Base-by-base conservation (phyloP, 2,113 vertebrate genomes). In the Prionailurus bengalensis region DNA sequence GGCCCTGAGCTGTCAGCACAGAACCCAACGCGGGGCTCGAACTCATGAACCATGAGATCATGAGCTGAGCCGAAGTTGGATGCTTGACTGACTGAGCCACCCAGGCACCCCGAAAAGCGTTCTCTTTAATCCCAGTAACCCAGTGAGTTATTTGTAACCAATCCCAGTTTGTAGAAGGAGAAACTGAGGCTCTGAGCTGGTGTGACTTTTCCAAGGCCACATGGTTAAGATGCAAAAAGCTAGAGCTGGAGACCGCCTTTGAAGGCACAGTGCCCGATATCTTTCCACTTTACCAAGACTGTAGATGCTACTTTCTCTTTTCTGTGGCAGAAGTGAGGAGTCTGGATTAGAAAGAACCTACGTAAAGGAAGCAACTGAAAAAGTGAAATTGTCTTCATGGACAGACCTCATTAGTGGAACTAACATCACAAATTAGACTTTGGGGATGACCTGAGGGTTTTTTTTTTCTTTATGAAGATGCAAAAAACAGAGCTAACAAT, bases 361-460 rank as follows among this genome's bases (percentile, higher is more conserved):
- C 82, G 90, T 86, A 66, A 87, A 93, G 61, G 85, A 97, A 65
- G 31, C 19, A 88, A 23, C 29, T 58, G 27, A 82, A 95, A 79
- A 66, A 55, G 14, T 89, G 61, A 3, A 94, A 85, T 85, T 0
- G 3, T 61, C 36, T 90, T 86, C 21, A 31, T 33, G 7, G 80
- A 61, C 48, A 95, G 84, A 66, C 14, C 31, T 53, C 14, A 80
- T 25, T 27, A 89, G 11, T 39, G 89, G 33, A 91, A 92, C 73
- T 66, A 92, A 42, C 12, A 71, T 55, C 5, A 83, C 51, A 84
- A 90, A 92, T 84, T 13, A 81, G 65, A 85, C 51, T 78, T 88
- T 36, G 14, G 29, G 58, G 66, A 53, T 48, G 73, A 91, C 27
- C 31, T 63, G 25, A 63, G 21, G 58, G 21, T 53, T 42, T 92